Evolutionary conservation across 2,113 vertebrate genomes (phyloP), one percentile per base, ranked within the genome.

Genomic region (Chlorocebus sabaeus): DNA sequence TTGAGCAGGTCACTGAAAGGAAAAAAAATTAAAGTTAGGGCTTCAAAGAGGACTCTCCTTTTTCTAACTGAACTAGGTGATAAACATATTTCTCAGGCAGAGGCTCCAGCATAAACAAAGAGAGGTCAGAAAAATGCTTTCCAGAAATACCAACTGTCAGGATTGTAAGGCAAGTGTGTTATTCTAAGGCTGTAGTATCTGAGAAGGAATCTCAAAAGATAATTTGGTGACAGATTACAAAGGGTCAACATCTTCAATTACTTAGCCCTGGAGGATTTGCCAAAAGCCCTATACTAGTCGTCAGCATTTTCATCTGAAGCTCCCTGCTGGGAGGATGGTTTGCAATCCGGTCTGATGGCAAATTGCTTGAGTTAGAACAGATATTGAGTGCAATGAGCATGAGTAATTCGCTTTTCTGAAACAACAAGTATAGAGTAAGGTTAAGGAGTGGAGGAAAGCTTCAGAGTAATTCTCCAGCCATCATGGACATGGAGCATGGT

Each of bases 301-400:
- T 10, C 12, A 2, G 0, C 8, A 16, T 61, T 30, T 6, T 70
- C 52, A 20, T n/a, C 6, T 12, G 16, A 4, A 5, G 0, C 6
- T 38, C 30, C 70, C 17, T 68, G 32, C 6, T 40, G 30, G 5
- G 13, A 68, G 7, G 25, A 40, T 76, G 3, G 10, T 25, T 50
- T 43, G 23, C 17, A 45, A 40, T 64, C 30, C 55, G 2, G 23
- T 55, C 2, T 45, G 6, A 78, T 8, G 8, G 20, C 45, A 72
- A 32, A 48, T 12, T 40, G 9, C 20, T 8, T 55, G 23, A 57
- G 57, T 45, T 13, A 79, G 13, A 13, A 25, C 22, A 30, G 8
- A 2, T 1, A 50, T 14, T 3, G 13, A 23, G 12, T 6, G 8
- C 1, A 32, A 10, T 6, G 72, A 35, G 38, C 0, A 73, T 4